Evolutionary conservation across 2,888 invertebrate species (phyloP).

Genomic region (Gandaritis pyraliata): DNA sequence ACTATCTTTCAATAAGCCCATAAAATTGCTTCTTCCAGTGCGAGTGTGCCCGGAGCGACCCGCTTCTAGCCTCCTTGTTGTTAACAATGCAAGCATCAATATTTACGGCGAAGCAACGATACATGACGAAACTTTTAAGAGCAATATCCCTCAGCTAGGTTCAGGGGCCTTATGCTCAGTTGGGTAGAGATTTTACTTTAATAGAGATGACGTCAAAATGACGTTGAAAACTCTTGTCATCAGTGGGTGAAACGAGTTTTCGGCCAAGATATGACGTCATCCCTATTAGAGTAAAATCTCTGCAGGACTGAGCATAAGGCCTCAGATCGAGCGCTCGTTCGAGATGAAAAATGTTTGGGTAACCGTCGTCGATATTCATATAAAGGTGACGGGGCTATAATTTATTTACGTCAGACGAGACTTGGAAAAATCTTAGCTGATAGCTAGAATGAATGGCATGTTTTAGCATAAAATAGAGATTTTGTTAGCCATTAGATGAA

Average conservation of each 20-base stretch:
- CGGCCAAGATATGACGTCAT: too few relatives aligned
- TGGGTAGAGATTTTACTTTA: too few relatives aligned
- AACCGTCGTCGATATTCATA: conserved; percentile 66
- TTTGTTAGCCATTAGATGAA: conserved; percentile 1
- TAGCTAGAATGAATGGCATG: conserved; percentile 49
- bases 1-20: conserved; percentile 76
- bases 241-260: too few relatives aligned
- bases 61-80: conserved; percentile 50
- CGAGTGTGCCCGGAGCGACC: conserved; percentile 50
- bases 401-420: conserved; percentile 59
- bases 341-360: conserved; percentile 69
- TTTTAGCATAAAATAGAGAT: conserved; percentile 21
- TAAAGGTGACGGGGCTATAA: conserved; percentile 43
- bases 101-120: conserved; percentile 70
- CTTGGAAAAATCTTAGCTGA: conserved; percentile 51
- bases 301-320: too few relatives aligned
- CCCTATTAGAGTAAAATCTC: too few relatives aligned
- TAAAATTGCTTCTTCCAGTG: conserved; percentile 69
- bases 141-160: conserved; percentile 66
- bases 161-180: too few relatives aligned
- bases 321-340: conserved; percentile 54
- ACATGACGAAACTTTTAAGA: conserved; percentile 70
- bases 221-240: too few relatives aligned
- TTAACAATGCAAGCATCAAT: conserved; percentile 71
- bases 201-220: too few relatives aligned